A percentile compares a stretch with the other conserved stretches of the same genome.
Evolutionary conservation across 2,888 invertebrate species (phyloP).

Genomic region (Podotricha telesiphe): DNA sequence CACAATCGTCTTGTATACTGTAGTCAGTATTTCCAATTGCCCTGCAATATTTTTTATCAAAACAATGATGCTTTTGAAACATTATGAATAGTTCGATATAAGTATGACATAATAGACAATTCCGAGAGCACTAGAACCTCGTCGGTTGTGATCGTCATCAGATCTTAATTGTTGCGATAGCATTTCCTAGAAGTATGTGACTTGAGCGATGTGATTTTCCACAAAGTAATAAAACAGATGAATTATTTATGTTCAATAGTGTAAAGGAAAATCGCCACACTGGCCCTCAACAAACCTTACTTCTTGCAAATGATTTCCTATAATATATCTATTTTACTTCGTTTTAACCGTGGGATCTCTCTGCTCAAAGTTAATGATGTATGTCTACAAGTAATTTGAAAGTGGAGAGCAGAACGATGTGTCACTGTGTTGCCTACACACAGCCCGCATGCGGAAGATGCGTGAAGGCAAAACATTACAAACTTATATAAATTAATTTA

Average conservation of each 20-base stretch:
- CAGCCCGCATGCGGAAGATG: background rate
- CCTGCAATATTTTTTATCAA: no score
- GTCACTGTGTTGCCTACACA: background rate
- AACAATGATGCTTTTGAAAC: no score
- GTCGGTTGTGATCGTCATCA: background rate
- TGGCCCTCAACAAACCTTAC: background rate
- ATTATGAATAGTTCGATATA: background rate
- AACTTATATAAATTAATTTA: background rate
- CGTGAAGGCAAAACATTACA: background rate
- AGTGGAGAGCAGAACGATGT: background rate
- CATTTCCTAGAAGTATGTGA: conserved; percentile 7
- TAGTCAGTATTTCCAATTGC: no score
- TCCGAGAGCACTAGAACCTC: background rate
- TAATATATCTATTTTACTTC: no score
- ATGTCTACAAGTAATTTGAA: background rate
- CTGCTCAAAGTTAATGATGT: no score
- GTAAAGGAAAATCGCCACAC: background rate
- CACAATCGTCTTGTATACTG: no score
- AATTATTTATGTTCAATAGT: conserved; percentile 3
- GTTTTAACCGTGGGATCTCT: background rate
- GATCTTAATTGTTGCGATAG: background rate
- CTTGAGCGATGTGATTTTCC: background rate
- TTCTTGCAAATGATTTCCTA: background rate
- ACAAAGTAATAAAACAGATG: background rate
- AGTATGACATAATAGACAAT: background rate